Evolutionary conservation across 2,113 vertebrate species (phyloP), one percentile per base, ranked within the genome.

Genomic region (Myrmecophaga tridactyla): DNA sequence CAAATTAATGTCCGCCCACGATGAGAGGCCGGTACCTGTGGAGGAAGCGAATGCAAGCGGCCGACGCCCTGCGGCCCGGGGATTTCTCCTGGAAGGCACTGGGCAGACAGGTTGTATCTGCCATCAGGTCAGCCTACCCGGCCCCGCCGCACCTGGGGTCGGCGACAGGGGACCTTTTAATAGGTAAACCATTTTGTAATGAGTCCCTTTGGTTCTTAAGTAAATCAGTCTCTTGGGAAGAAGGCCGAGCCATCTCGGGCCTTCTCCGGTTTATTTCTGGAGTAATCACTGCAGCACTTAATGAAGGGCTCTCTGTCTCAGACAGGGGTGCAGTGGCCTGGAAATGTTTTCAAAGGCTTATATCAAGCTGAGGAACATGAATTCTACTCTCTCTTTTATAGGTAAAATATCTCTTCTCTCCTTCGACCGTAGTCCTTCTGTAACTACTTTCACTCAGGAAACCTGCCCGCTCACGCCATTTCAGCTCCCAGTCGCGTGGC

Each of bases 11-110:
- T 7, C 29, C 34, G 4, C 25, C 27, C 25, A 0, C 0, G 11
- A 31, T 0, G 7, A 13, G 18, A 27, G 51, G 6, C 14, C 0
- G 1, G 13, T 11, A 36, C 13, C 23, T 6, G 3, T 0, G 4
- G 56, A 31, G 0, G 46, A 58, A 1, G 46, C 12, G 36, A 39
- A 1, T 1, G 3, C 41, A 11, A 4, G 77, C 9, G 17, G n/a
- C 6, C 21, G 56, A 39, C 1, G 36, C 18, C 39, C 5, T 39
- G n/a, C 34, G 27, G 12, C 77, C 3, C 0, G 11, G 29, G 1
- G 69, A 0, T 14, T 1, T 2, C 60, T 90, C 86, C 69, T 29
- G 5, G 39, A 34, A 7, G 4, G 39, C 34, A 10, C 70, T 23
- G 39, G 7, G 36, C 25, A 25, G 46, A 7, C 0, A 9, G 63